Evolutionary conservation across 2,797 vertebrate genomes (phyloP).

Genomic region (Alcedo atthis): DNA sequence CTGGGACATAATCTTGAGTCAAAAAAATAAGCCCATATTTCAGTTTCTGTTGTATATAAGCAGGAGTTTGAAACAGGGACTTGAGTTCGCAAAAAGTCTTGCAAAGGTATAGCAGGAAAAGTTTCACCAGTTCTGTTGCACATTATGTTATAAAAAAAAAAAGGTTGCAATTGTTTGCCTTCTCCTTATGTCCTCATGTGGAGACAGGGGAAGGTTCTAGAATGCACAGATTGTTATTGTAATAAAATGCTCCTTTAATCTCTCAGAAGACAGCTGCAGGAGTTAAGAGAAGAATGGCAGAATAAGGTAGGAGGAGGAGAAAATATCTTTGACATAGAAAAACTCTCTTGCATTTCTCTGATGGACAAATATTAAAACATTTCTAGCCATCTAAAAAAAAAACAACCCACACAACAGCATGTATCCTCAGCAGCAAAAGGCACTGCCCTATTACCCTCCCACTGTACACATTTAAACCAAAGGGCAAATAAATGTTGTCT

Average conservation of each 20-base stretch:
- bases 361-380: not conserved
- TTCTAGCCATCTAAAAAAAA: not conserved
- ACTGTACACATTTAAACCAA: constrained; percentile 50
- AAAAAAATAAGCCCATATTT: constrained; percentile 9
- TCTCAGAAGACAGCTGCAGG: not conserved
- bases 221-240: not conserved
- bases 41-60: not conserved
- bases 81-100: not conserved
- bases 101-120: not conserved
- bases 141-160: not conserved
- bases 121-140: not conserved
- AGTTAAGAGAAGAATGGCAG: not conserved
- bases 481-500: constrained; percentile 64
- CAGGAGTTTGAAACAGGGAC: not conserved
- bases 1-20: not conserved
- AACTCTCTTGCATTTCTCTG: constrained; percentile 18
- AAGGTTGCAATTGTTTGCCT: not conserved
- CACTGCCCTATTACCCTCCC: constrained; percentile 25
- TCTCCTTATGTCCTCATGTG: not conserved
- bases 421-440: constrained; percentile 28
- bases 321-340: constrained; percentile 3
- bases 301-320: not conserved
- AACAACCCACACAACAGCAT: not conserved
- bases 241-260: not conserved
- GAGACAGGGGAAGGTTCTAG: not conserved